phyloP scores from a whole-genome alignment of 2,888 invertebrate genomes.

The Allacma fusca region DNA sequence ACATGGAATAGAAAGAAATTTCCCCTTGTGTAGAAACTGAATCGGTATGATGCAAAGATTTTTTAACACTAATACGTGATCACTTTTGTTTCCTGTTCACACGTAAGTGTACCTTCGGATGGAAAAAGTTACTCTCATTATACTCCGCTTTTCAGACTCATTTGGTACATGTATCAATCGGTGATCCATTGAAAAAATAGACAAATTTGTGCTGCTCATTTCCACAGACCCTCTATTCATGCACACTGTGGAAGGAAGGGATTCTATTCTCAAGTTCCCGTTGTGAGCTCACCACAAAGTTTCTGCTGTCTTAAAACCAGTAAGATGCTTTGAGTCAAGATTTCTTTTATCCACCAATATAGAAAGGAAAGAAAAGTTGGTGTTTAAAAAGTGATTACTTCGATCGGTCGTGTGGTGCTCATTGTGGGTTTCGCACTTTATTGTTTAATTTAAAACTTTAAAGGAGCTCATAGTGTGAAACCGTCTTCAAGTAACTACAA shows the following conservation, averaged over 20 bases:
- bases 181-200: neutral
- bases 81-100: constrained; percentile 1
- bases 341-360: neutral
- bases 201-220: neutral
- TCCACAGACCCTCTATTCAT: neutral
- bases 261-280: neutral
- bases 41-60: constrained; percentile 11
- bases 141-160: neutral
- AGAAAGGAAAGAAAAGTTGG: constrained; percentile 1
- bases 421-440: constrained; percentile 2
- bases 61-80: constrained; percentile 3
- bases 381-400: constrained; percentile 12
- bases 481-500: neutral
- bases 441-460: constrained; percentile 1
- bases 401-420: constrained; percentile 7
- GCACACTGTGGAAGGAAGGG: neutral
- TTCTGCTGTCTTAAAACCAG: neutral
- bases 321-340: neutral
- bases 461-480: neutral
- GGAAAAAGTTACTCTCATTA: neutral
- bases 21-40: neutral
- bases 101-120: neutral
- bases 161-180: neutral
- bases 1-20: neutral
- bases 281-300: neutral